Evolutionary conservation across 2,113 vertebrate species (phyloP).

Genomic region (Eonycteris spelaea): DNA sequence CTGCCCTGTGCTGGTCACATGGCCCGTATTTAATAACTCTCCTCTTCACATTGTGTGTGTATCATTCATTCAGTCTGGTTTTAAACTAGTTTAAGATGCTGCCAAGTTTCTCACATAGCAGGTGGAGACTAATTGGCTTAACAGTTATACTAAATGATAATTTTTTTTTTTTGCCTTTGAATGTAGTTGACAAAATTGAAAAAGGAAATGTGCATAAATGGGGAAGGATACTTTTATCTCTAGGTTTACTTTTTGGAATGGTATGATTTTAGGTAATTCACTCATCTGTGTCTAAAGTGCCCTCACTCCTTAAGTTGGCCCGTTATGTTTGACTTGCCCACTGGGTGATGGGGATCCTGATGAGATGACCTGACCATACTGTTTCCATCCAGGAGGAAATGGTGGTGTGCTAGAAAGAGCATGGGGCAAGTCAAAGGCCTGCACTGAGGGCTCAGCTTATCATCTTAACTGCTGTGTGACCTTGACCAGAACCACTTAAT

Average conservation of each 20-base stretch:
- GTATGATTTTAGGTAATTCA: conserved; percentile 56
- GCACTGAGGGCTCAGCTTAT: not conserved
- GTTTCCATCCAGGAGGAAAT: not conserved
- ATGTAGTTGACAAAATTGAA: not conserved
- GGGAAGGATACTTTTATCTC: not conserved
- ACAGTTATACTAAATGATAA: not conserved
- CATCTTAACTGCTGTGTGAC: conserved; percentile 41
- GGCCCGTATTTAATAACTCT: not conserved
- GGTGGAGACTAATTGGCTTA: not conserved
- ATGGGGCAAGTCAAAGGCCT: not conserved
- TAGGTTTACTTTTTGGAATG: conserved; percentile 31
- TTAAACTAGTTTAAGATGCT: not conserved
- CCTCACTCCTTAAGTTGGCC: not conserved
- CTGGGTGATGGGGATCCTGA: not conserved
- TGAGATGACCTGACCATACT: not conserved
- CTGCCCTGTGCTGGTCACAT: not conserved
- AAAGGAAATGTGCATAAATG: not conserved
- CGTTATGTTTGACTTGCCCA: not conserved
- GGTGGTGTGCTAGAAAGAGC: conserved; percentile 37
- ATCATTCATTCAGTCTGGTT: not conserved
- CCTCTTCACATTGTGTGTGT: not conserved
- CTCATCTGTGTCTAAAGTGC: not conserved
- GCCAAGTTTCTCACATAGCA: not conserved
- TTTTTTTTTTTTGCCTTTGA: not conserved
- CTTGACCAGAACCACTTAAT: not conserved